These are phyloP conservation scores for Trichoplusia ni DNA, from an alignment of 1,140 invertebrate species.

Conservation along the genomic window DNA sequence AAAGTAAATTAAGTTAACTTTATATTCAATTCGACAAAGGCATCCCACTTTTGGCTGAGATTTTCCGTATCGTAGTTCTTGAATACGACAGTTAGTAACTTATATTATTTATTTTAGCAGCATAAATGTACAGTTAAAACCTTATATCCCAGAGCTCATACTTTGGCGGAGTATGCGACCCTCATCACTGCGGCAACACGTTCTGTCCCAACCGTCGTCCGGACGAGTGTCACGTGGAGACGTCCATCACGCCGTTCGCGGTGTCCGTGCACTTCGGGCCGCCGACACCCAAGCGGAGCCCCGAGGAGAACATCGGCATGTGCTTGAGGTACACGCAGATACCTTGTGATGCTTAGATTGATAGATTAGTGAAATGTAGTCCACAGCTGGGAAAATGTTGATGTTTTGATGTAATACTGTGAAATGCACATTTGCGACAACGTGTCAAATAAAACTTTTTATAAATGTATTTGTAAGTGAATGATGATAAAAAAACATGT, in stretches of 20 bases:
- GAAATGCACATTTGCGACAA: neutral
- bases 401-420: no score
- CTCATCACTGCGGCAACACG: conserved; percentile 88
- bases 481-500: no score
- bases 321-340: conserved; percentile 88
- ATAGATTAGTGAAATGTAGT: neutral
- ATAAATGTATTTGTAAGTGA: no score
- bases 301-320: conserved; percentile 91
- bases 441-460: no score
- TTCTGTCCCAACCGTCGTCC: conserved; percentile 82
- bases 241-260: conserved; percentile 88
- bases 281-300: conserved; percentile 83
- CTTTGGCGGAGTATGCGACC: conserved; percentile 84
- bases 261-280: conserved; percentile 89
- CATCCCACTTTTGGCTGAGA: no score
- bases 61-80: no score
- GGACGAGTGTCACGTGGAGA: conserved; percentile 86
- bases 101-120: neutral
- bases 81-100: no score
- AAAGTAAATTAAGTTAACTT: no score
- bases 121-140: no score
- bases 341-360: conserved; percentile 79
- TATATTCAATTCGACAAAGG: no score
- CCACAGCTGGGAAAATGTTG: no score
- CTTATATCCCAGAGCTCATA: conserved; percentile 40